These are phyloP conservation scores for Rutilus rutilus DNA, from an alignment of 2,113 vertebrate genomes.

Conservation along the genomic window DNA sequence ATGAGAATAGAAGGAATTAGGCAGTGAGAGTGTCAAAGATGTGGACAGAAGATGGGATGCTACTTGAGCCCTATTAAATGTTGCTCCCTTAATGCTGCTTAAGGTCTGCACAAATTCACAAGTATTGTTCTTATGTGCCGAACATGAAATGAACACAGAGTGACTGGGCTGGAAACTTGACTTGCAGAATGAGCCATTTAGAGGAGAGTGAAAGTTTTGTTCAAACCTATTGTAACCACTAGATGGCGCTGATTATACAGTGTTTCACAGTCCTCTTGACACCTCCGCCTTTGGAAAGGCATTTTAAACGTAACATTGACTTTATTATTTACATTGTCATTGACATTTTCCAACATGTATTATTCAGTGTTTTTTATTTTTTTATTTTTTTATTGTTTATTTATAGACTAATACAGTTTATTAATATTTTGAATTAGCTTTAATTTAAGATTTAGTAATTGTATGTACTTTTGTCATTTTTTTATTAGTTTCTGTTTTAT, in stretches of 20 bases:
- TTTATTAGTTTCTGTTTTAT: no score
- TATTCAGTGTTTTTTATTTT: neutral
- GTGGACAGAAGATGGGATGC: neutral
- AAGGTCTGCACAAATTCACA: slow-evolving; percentile 39
- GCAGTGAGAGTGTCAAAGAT: slow-evolving; percentile 19
- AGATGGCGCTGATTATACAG: slow-evolving; percentile 7
- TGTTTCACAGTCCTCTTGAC: neutral
- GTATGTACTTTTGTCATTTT: no score
- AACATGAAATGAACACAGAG: neutral
- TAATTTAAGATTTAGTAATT: no score
- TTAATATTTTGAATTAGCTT: no score
- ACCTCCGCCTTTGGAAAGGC: neutral
- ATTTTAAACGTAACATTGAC: no score
- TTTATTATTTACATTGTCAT: no score
- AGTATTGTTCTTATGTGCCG: neutral
- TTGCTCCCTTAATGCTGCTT: slow-evolving; percentile 50
- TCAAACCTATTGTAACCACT: slow-evolving; percentile 1
- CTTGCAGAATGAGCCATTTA: neutral
- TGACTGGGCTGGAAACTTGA: neutral
- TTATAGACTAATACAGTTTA: neutral
- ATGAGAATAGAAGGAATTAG: neutral
- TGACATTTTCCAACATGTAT: neutral
- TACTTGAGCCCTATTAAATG: slow-evolving; percentile 63
- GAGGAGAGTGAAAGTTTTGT: neutral
- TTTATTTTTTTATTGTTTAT: neutral